Evolutionary conservation across 2,888 invertebrate genomes (phyloP), one percentile per base, ranked within the genome.

Genomic region (Mimumesa dahlbomi): DNA sequence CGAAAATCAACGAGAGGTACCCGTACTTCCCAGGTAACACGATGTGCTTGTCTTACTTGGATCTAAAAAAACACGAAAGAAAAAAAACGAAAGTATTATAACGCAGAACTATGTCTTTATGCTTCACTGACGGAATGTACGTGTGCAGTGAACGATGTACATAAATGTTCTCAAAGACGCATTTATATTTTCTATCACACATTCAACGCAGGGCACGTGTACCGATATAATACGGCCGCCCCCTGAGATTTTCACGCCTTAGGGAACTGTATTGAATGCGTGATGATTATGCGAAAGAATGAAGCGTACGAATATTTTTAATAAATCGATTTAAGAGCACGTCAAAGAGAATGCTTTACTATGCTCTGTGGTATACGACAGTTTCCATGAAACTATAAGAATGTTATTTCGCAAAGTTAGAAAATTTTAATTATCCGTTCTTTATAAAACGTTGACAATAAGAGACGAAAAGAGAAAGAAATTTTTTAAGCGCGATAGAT

Each of bases 11-110:
- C 13, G 31, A 11, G 19, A 21, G 45, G 64, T 72, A 64, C 42
- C 64, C 54, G 14, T 43, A 31, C 53, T 45, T 69, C 49, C 22
- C 42, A 43, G 76, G 66, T 69, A 75, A 78, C 59, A 56, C 73
- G 70, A 79, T 76, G 81, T 59, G 58, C 21, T 71, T 67, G 75
- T 81, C 68, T 82, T 78, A 74, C 72, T 81, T 73, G 70, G 75
- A 75, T 56, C 70, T 66, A 75, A 54, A n/a, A n/a, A n/a, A n/a
- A n/a, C n/a, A n/a, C n/a, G n/a, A n/a, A n/a, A n/a, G n/a, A n/a
- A n/a, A n/a, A n/a, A n/a, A 58, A 67, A 74, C 49, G 70, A 63
- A 77, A 79, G 79, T 74, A 76, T 79, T 77, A 79, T 52, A 45
- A 68, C 29, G 57, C 54, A 46, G 42, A 65, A 68, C 19, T 40